Evolutionary conservation across 2,113 vertebrate genomes (phyloP), one percentile per base, ranked within the genome.

Genomic region (Synchiropus splendidus): DNA sequence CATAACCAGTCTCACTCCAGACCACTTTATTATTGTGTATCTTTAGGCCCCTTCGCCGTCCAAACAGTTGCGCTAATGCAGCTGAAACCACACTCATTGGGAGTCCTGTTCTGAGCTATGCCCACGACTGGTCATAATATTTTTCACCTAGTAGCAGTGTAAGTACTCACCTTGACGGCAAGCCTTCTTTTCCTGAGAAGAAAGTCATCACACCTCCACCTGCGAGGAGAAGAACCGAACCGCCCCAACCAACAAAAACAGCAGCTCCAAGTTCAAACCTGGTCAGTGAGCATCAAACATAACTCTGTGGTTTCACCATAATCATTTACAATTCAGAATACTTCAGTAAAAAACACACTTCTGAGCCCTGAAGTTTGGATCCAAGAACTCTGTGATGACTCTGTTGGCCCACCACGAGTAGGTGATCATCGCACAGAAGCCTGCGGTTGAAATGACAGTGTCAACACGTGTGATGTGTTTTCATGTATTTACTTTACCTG

Each of bases 221-320:
- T 41, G 78, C 83, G 46, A 97, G 83, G 64, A 91, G 87, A 49
- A 98, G 88, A 1, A 87, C 79, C 10, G 94, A 84, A 61, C 94
- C 94, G 37, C 92, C 92, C 92, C 91, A 98, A 43, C 95, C 95
- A 32, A 96, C 71, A 51, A 97, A 98, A 46, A 98, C 59, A 10
- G 89, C 95, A 6, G 91, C 89, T 75, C 94, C 92, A 35, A 98
- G 62, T 81, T 98, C 95, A 81, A 83, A 97, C 70, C 77, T 78
- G 41, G 43, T 17, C 5, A 13, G 5, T n/a, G 4, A 43, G 13
- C 6, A 16, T 15, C 1, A 41, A 4, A 27, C 21, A 27, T 27
- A n/a, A n/a, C n/a, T n/a, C n/a, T n/a, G n/a, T n/a, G n/a, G n/a
- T 27, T 27, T 27, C 8, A 27, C n/a, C n/a, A n/a, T n/a, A n/a